A percentile compares a stretch with the other conserved stretches of the same genome.
Conservation (phyloP, 1,140 invertebrate species). For the Papilio aristodemus region DNA sequence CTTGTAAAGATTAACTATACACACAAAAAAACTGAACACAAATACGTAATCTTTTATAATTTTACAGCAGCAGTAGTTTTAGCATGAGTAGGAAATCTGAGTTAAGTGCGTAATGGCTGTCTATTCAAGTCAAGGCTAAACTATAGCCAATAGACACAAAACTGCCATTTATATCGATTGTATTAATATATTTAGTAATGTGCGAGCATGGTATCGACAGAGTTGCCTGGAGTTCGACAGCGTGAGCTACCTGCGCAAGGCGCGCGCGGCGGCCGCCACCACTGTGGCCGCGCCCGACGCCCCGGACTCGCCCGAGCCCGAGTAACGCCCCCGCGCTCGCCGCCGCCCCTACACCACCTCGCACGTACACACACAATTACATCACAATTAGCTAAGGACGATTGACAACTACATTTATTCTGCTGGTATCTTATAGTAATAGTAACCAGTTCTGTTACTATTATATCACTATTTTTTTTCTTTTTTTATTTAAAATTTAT, state of each 20-base stretch:
- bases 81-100: too few relatives aligned
- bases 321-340: slow-evolving; percentile 48
- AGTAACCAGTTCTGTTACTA: too few relatives aligned
- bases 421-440: background rate
- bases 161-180: background rate
- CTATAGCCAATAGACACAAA: too few relatives aligned
- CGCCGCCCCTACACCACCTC: slow-evolving; percentile 31
- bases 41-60: too few relatives aligned
- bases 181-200: background rate
- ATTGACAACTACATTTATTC: background rate
- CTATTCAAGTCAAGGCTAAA: too few relatives aligned
- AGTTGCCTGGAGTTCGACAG: slow-evolving; percentile 79
- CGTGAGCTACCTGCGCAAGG: slow-evolving; percentile 71
- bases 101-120: too few relatives aligned
- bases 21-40: too few relatives aligned
- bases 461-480: too few relatives aligned
- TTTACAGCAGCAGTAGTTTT: too few relatives aligned
- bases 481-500: too few relatives aligned
- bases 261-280: slow-evolving; percentile 62
- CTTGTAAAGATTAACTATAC: too few relatives aligned
- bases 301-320: slow-evolving; percentile 73
- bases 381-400: slow-evolving; percentile 15
- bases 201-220: slow-evolving; percentile 51
- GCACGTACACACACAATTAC: too few relatives aligned
- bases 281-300: slow-evolving; percentile 61